Evolutionary conservation across 64 coral and sea anemone genomes (phyloP), one percentile per base, ranked within the genome.

Genomic region (Montipora foliosa): DNA sequence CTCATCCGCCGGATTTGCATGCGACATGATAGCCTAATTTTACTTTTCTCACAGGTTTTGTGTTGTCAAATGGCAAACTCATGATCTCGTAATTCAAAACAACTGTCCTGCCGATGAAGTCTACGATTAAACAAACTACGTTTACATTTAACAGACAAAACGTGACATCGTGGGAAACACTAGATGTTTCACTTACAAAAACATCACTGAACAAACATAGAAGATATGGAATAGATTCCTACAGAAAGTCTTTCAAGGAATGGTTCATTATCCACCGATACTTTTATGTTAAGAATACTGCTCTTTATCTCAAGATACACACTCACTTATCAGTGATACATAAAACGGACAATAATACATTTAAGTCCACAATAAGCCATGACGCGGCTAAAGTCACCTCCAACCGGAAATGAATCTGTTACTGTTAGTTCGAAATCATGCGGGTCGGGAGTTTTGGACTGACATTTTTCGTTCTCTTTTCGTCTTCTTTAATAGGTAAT

Each of bases 21-120:
- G 78, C 48, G 88, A 79, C 46, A 95, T 90, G 88, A 95, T 70
- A 95, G 58, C 80, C 13, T 2, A n/a, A 10, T 70, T 6, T 67
- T 6, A 55, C 57, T 17, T 24, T 58, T 81, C 12, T 82, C 80
- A 82, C 80, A 82, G 13, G 22, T 82, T 82, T 64, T 66, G 29
- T 82, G 13, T 6, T 22, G 44, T 68, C 60, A 47, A 67, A 71
- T 68, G 69, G 68, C 17, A 24, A 62, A 83, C 37, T 83, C 81
- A 15, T 64, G 60, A 64, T 57, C 29, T 37, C 6, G 53, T 64
- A 16, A 64, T 64, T 64, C 60, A 64, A 11, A 64, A 47, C 81
- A 67, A 72, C 8, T 66, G 17, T 3, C 50, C 62, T 85, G 82
- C 51, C 64, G 21, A 83, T 67, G 14, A 51, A 83, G 1, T 67